Percentiles rank a stretch among this genome's conserved stretches.
These are phyloP conservation scores for Gallinago media DNA, from an alignment of 2,113 vertebrate genomes.

Conservation along the genomic window DNA sequence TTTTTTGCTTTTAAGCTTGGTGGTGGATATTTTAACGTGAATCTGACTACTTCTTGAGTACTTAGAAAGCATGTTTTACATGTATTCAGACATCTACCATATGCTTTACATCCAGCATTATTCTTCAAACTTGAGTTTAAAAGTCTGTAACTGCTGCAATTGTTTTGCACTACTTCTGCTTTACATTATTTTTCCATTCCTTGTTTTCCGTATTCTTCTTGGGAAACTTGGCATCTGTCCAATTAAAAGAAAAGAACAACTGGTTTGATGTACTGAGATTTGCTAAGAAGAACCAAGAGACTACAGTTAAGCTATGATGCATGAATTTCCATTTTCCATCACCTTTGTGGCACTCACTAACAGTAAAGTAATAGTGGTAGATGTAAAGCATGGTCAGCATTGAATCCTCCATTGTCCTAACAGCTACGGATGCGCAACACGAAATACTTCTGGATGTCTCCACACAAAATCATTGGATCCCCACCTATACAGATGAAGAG, in stretches of 20 bases:
- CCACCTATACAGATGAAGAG: constrained; percentile 21
- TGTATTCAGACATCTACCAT: not conserved
- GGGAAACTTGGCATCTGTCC: not conserved
- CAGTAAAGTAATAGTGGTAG: not conserved
- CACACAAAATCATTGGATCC: not conserved
- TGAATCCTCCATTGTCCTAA: constrained; percentile 11
- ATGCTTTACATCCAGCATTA: not conserved
- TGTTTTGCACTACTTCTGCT: not conserved
- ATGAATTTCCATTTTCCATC: not conserved
- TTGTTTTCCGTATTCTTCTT: not conserved
- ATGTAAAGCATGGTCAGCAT: not conserved
- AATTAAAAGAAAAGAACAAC: not conserved
- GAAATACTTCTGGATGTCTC: not conserved
- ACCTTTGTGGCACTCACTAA: not conserved
- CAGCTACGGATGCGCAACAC: not conserved
- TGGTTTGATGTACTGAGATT: not conserved
- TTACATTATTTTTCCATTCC: not conserved
- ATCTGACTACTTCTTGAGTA: not conserved
- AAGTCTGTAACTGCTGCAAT: not conserved
- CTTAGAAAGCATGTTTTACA: not conserved
- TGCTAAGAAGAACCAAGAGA: not conserved
- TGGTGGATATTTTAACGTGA: not conserved
- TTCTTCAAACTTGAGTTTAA: not conserved
- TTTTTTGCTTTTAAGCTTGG: not conserved
- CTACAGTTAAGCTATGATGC: not conserved